Evolutionary conservation across 2,888 invertebrate species (phyloP).

Genomic region (Sabellastarte sp.): DNA sequence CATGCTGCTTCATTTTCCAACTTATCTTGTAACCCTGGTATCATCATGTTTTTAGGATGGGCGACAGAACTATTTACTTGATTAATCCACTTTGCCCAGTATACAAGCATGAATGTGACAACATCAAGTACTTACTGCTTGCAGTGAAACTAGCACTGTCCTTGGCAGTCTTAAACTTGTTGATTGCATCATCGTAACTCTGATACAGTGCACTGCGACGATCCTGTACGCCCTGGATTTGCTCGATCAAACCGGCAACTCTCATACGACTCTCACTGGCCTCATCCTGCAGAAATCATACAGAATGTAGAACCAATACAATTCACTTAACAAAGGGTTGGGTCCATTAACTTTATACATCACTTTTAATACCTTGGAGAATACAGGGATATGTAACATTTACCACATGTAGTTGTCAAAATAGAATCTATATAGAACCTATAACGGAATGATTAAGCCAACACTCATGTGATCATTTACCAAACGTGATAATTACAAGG

Average conservation of each 20-base stretch:
- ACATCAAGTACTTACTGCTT: conserved; percentile 59
- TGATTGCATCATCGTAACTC: conserved; percentile 66
- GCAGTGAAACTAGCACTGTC: conserved; percentile 61
- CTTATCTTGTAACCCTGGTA: no score
- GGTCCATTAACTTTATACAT: no score
- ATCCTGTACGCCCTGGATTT: conserved; percentile 66
- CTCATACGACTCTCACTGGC: conserved; percentile 63
- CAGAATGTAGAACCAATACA: no score
- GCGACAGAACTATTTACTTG: no score
- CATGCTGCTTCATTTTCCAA: no score
- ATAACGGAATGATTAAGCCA: background rate
- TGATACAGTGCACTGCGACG: conserved; percentile 66
- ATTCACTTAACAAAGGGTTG: no score
- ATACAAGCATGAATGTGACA: background rate
- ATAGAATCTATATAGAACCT: no score
- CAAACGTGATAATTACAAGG: background rate
- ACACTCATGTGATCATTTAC: background rate
- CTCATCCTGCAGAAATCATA: conserved; percentile 64
- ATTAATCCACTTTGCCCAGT: no score
- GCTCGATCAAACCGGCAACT: conserved; percentile 62
- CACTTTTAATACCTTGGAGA: no score
- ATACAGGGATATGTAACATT: no score
- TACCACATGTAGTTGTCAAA: no score
- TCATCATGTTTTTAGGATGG: no score
- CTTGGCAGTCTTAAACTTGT: conserved; percentile 66